Base-by-base conservation (phyloP, 2,888 invertebrate species). In the Beris morrisii region DNA sequence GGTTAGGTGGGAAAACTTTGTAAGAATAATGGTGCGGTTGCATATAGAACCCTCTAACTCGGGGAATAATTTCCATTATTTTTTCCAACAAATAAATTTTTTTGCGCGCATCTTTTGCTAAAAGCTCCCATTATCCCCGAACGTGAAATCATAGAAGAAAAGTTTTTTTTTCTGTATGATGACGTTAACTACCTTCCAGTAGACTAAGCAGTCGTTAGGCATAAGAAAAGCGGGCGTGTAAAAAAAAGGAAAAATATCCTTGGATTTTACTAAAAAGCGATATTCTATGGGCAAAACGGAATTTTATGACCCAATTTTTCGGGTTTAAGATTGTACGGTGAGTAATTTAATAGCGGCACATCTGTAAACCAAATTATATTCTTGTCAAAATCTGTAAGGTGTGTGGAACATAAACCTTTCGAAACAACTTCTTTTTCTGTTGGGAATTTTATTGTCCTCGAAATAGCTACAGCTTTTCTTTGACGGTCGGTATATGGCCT, bases 81-180 rank as follows among this genome's bases (percentile, higher is more conserved):
- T 43, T 56, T 54, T 54, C 31, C 30, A 11, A 7, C 30, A 31
- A 12, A 9, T 30, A 30, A 30, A 30, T 31, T 54, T 30, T 22
- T 54, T n/a, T 54, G 31, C 31, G 46, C 44, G 44, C 12, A 30
- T 58, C 22, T 28, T 22, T 28, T 22, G 12, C 28, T 46, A 46
- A 45, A 45, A 44, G 28, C 30, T 12, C 7, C 44, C 45, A 46
- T 46, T 58, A 45, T 45, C 28, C 28, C 22, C 5, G 38, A 58
- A 38, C 64, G 67, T 63, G 48, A 64, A 48, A 38, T 64, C 48
- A 64, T 53, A 38, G 64, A 64, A 58, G 67, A 58, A 64, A 61
- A 67, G 28, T 58, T 64, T 59, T 67, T 61, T 31, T 22, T 61
- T 64, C 1, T 31, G 53, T 28, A 45, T 31, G 38, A 64, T 58